These are phyloP conservation scores for Capromys pilorides DNA, from an alignment of 2,797 vertebrate genomes.

Conservation along the genomic window DNA sequence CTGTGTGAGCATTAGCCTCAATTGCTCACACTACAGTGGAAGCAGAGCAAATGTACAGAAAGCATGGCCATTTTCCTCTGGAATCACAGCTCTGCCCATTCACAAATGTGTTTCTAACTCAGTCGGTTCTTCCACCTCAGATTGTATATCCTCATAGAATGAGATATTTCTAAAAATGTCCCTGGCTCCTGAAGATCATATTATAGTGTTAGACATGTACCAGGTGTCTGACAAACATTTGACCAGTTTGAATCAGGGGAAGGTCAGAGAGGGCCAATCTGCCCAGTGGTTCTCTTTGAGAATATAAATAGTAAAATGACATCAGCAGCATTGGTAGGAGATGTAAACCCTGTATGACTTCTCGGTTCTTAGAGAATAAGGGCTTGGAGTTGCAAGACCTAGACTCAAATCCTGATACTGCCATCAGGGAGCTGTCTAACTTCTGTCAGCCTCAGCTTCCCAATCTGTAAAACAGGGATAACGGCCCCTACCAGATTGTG, in stretches of 20 bases:
- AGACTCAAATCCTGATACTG: background rate
- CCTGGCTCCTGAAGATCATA: background rate
- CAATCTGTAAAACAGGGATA: constrained; percentile 14
- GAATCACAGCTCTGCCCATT: background rate
- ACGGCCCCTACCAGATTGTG: background rate
- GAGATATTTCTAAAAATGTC: constrained; percentile 27
- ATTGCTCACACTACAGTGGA: too few species aligned
- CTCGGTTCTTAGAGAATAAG: background rate
- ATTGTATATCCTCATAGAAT: background rate
- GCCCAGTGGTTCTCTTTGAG: background rate
- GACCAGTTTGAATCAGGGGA: background rate
- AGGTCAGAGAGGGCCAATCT: background rate
- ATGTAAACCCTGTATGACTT: background rate
- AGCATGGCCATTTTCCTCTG: background rate
- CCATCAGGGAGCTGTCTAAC: background rate
- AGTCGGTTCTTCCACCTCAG: background rate
- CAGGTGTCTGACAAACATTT: background rate
- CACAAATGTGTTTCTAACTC: background rate
- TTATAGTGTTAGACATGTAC: background rate
- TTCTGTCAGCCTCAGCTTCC: background rate
- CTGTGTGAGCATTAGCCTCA: background rate
- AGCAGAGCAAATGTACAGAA: background rate
- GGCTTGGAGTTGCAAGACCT: background rate
- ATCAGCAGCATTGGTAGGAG: background rate
- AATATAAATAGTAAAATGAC: background rate